A percentile compares a stretch with the other conserved stretches of the same genome.
Conservation (phyloP, 2,888 invertebrate species). For the Tromatobia lineatoria region DNA sequence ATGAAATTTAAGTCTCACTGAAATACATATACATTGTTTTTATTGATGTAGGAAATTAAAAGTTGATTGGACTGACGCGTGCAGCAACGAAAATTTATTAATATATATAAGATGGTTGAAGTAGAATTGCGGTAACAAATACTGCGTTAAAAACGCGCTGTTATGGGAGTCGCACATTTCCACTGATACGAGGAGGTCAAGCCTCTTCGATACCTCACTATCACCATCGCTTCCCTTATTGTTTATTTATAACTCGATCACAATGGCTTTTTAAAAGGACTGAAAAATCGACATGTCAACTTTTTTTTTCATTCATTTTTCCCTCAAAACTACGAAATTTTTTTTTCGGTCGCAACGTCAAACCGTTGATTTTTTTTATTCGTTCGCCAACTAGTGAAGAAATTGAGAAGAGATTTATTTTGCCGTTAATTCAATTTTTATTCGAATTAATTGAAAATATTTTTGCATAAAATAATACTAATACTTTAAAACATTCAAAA, state of each 20-base stretch:
- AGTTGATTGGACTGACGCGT: neutral
- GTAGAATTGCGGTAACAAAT: neutral
- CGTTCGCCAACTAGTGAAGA: too few relatives aligned
- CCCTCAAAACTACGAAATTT: neutral
- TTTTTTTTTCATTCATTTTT: conserved; percentile 57
- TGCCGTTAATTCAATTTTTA: too few relatives aligned
- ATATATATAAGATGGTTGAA: conserved; percentile 4
- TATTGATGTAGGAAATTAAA: neutral
- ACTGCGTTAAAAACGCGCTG: conserved; percentile 34
- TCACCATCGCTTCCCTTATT: conserved; percentile 74
- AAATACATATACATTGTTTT: neutral
- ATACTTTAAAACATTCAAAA: too few relatives aligned
- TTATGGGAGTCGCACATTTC: conserved; percentile 45
- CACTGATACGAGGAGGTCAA: conserved; percentile 75
- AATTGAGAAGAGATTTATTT: too few relatives aligned
- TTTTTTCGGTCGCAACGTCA: conserved; percentile 1
- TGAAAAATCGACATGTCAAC: conserved; percentile 29
- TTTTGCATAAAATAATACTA: too few relatives aligned
- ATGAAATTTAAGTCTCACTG: too few relatives aligned
- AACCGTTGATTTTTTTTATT: too few relatives aligned
- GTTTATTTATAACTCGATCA: conserved; percentile 74
- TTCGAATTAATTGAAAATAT: too few relatives aligned
- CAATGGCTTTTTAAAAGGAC: conserved; percentile 47
- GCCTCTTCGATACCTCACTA: conserved; percentile 77
- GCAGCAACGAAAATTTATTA: neutral